Evolutionary conservation across 2,888 invertebrate genomes (phyloP), one percentile per base, ranked within the genome.

Genomic region (Morinoia aosen): DNA sequence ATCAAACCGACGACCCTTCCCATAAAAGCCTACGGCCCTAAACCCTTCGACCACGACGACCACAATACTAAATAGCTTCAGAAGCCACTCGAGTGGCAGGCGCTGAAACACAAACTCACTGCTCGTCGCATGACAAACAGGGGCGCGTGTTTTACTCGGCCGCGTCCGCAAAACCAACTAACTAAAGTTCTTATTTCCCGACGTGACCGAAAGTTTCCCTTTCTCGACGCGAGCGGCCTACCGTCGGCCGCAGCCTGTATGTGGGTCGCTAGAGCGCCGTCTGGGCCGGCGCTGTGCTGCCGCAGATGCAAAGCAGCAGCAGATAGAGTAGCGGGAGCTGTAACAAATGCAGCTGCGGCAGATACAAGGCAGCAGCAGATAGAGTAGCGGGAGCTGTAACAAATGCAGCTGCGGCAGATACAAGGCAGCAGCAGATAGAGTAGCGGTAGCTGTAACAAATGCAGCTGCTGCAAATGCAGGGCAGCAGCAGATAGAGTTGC

Each of bases 191-290:
- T 90, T 90, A 76, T 90, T 90, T 90, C 90, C 4, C 8, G 76
- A 39, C 90, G 90, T 48, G 90, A 48, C 48, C 40, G 90, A 39
- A 19, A 90, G 48, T 90, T 90, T 90, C 90, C 90, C 90, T 90
- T 90, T 90, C 90, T 40, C 90, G 33, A 33, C 76, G 2, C 76
- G 90, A 39, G 90, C 90, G 40, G 90, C 48, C 90, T 33, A 33
- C 33, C 39, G 88, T 4, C 88, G 88, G 39, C n/a, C 88, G 88
- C 12, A 8, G 90, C 90, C 40, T 90, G 90, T 39, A 90, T 39
- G 39, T 90, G 19, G 90, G 90, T 40, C 90, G 90, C 16, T 90
- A 40, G 12, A 48, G 48, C 48, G 40, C 90, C 90, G 90, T 90
- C 90, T 39, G 39, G 90, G 40, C 76, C 33, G 88, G 8, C 11